These are phyloP conservation scores for Mionectes olivaceus DNA, from an alignment of 2,797 vertebrate genomes.

Conservation along the genomic window DNA sequence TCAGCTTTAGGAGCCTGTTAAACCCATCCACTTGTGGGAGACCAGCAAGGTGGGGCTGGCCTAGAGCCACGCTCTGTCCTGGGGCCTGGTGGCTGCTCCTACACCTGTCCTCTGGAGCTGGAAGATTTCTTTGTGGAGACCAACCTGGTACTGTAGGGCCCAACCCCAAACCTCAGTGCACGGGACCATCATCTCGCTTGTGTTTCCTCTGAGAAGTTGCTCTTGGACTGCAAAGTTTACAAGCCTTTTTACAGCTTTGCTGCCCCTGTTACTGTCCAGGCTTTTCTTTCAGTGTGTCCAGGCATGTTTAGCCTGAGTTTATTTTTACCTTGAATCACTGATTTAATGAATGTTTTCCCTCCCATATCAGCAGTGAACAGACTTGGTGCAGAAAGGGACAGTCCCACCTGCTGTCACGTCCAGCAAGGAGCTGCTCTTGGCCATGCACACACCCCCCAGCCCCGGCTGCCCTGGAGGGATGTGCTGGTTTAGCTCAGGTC, in stretches of 20 bases:
- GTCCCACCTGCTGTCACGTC: neutral
- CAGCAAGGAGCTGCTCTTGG: neutral
- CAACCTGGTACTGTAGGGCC: neutral
- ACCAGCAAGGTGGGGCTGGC: neutral
- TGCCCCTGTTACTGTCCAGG: slow-evolving; percentile 15
- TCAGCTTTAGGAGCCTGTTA: neutral
- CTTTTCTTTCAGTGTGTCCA: slow-evolving; percentile 26
- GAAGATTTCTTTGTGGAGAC: neutral
- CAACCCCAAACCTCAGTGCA: slow-evolving; percentile 1
- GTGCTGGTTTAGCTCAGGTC: neutral
- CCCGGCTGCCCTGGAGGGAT: neutral
- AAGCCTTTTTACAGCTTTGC: slow-evolving; percentile 69
- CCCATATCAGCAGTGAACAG: slow-evolving; percentile 1
- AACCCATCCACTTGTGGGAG: neutral
- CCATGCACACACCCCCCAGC: neutral
- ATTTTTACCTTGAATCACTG: neutral
- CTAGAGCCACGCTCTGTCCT: neutral
- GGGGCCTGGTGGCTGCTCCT: neutral
- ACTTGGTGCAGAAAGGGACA: neutral
- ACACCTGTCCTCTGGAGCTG: neutral
- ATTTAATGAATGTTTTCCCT: neutral
- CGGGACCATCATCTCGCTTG: slow-evolving; percentile 53
- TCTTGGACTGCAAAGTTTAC: slow-evolving; percentile 61
- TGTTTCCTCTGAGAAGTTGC: slow-evolving; percentile 39
- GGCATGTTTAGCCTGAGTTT: slow-evolving; percentile 58